Conservation (phyloP, 2,888 invertebrate genomes). For the Plutella xylostella region DNA sequence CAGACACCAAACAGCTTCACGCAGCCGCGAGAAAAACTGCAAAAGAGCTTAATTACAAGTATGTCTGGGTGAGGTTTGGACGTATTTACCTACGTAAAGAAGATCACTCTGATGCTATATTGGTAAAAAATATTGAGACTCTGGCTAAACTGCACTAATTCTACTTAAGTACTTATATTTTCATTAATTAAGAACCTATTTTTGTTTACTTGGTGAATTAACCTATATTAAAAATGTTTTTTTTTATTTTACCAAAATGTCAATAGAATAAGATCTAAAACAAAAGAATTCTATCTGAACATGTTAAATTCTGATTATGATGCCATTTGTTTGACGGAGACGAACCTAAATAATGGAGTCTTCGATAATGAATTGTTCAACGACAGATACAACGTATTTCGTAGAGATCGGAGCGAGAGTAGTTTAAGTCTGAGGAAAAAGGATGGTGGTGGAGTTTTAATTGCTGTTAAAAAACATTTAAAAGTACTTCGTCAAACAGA, state of each 20-base stretch:
- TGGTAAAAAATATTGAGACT: not conserved
- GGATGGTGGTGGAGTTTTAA: constrained; percentile 7
- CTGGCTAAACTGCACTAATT: too few species aligned
- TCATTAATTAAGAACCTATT: not conserved
- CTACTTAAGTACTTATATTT: not conserved
- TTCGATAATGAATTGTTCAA: constrained; percentile 4
- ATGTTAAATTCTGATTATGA: constrained; percentile 1
- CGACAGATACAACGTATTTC: constrained; percentile 1
- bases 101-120: not conserved
- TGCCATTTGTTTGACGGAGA: constrained; percentile 6
- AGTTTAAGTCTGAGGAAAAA: not conserved
- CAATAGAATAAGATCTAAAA: not conserved
- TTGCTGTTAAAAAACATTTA: constrained; percentile 4
- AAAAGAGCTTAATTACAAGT: not conserved
- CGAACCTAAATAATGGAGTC: constrained; percentile 6
- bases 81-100: not conserved
- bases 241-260: constrained; percentile 10
- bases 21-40: constrained; percentile 3
- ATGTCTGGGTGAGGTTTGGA: constrained; percentile 2
- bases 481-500: not conserved
- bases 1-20: constrained; percentile 13
- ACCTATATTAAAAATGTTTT: not conserved
- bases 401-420: constrained; percentile 1
- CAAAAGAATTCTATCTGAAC: not conserved
- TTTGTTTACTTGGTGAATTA: not conserved